Conservation (phyloP, 1,140 invertebrate species). For the Drosophila obscura region DNA sequence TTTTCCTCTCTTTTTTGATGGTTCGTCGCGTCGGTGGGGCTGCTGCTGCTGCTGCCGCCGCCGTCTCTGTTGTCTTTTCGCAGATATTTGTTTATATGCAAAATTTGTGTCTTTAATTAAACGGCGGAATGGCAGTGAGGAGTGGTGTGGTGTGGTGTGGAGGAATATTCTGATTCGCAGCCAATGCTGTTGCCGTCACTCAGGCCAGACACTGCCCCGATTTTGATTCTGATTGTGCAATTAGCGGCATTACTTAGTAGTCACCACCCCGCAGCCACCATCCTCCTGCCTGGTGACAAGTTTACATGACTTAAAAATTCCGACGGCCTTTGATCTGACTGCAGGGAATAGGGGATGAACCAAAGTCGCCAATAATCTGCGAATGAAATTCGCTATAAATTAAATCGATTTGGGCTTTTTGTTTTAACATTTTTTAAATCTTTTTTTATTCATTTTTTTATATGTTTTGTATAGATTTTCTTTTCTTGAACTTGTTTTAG, state of each 20-base stretch:
- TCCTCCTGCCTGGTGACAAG: conserved; percentile 54
- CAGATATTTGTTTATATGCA: conserved; percentile 74
- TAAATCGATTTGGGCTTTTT: conserved; percentile 1
- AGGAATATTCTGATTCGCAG: too few relatives aligned
- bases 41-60: background rate
- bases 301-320: conserved; percentile 63
- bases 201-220: conserved; percentile 23
- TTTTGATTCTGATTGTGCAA: conserved; percentile 66
- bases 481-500: conserved; percentile 48
- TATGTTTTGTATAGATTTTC: conserved; percentile 2
- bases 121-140: conserved; percentile 58
- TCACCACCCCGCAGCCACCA: background rate
- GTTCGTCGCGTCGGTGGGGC: conserved; percentile 1
- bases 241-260: conserved; percentile 46
- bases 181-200: conserved; percentile 63
- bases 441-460: conserved; percentile 34
- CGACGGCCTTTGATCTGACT: conserved; percentile 58
- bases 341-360: background rate
- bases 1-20: conserved; percentile 2
- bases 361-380: too few relatives aligned
- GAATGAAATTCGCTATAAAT: background rate
- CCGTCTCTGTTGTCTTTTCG: conserved; percentile 44
- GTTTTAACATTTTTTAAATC: conserved; percentile 20
- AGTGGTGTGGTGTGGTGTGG: too few relatives aligned
- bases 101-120: conserved; percentile 73